A percentile compares a stretch with the other conserved stretches of the same genome.
Conservation (phyloP, 35 echinoderm and acorn worm genomes). For the Eucidaris tribuloides region DNA sequence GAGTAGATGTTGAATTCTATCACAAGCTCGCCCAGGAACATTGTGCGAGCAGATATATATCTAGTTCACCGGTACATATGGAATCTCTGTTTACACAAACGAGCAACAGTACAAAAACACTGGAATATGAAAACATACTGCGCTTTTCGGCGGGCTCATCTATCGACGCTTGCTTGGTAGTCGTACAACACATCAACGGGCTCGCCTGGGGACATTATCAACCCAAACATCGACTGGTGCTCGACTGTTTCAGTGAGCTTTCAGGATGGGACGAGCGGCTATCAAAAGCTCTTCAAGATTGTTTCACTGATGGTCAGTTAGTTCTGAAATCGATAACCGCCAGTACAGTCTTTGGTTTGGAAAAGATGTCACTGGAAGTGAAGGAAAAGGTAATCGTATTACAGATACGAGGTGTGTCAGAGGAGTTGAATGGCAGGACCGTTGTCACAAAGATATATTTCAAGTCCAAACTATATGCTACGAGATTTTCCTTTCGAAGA, state of each 20-base stretch:
- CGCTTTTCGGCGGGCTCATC: not conserved
- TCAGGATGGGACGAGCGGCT: not conserved
- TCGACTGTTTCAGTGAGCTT: not conserved
- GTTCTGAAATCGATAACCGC: constrained; percentile 1
- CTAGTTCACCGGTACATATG: not conserved
- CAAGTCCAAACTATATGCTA: no score
- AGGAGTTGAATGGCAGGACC: no score
- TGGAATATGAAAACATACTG: not conserved
- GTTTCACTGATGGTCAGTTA: not conserved
- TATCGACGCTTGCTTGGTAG: not conserved
- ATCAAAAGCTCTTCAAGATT: not conserved
- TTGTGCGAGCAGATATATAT: not conserved
- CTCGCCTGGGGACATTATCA: not conserved
- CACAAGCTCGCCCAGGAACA: constrained; percentile 6
- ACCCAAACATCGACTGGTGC: not conserved
- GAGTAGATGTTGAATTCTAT: not conserved
- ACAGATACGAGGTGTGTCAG: no score
- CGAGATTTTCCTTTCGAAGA: no score
- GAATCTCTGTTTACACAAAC: not conserved
- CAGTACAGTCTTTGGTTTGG: not conserved
- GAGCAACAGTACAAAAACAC: not conserved
- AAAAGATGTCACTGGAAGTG: not conserved
- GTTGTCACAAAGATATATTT: no score
- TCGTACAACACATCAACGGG: not conserved
- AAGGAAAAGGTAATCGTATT: constrained; percentile 3